Evolutionary conservation across 2,888 invertebrate species (phyloP), one percentile per base, ranked within the genome.

Genomic region (Apotomis capreana): DNA sequence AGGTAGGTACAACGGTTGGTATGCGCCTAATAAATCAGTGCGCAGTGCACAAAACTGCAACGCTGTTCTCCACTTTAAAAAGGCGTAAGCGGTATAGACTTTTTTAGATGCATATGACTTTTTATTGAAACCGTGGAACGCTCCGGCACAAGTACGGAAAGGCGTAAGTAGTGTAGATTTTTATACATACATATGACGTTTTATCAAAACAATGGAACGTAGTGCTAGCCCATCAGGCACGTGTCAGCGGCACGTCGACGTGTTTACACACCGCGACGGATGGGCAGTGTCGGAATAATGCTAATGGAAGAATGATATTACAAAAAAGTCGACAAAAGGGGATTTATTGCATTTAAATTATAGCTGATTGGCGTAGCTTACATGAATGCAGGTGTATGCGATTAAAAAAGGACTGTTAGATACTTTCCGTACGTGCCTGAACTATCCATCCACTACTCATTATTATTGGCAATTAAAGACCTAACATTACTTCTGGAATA

Each of bases 21-120:
- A 84, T 85, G 87, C 84, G 83, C 84, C 78, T 84, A 84, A 89
- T 90, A 90, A 90, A 90, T 90, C 90, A 87, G 81, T 80, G 84
- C 79, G 82, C 83, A 83, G 69, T 84, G 87, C 83, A 85, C 86
- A 86, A 87, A 87, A 86, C 84, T 85, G 84, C 85, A 83, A 80
- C 81, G 78, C 76, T 46, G 36, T 12, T 46, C 8, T n/a, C n/a
- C 26, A 26, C 26, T 26, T 26, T 26, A n/a, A 65, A 26, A 65
- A 15, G 9, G 46, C 57, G 46, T 57, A 65, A 57, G 57, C n/a
- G 55, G 44, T 26, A 65, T 46, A n/a, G 55, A 10, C 26, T n/a
- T 26, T 57, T 12, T 36, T 26, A 62, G 3, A 46, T 49, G 12
- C 26, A 51, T 62, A 36, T 12, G 61, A n/a, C 65, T 15, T 65